Percentiles rank a stretch among this genome's conserved stretches.
Conservation (phyloP, 2,888 invertebrate species). For the Hyalella azteca region DNA sequence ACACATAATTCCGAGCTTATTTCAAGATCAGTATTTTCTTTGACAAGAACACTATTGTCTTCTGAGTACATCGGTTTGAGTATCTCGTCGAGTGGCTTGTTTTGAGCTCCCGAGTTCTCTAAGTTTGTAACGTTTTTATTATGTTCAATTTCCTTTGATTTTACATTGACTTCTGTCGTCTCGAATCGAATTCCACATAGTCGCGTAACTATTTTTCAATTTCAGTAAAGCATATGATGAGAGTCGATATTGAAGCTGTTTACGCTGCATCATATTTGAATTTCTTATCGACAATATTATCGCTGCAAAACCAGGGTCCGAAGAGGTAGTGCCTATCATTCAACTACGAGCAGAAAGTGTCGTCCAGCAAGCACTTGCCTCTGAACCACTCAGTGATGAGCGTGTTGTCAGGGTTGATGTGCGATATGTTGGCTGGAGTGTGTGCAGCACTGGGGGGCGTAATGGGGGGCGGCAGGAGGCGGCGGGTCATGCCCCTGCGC, state of each 20-base stretch:
- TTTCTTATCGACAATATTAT: background rate
- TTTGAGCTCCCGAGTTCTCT: too few species aligned
- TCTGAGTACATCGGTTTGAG: too few species aligned
- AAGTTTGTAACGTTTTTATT: too few species aligned
- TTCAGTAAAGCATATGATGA: background rate
- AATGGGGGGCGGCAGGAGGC: slow-evolving; percentile 76
- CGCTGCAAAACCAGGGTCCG: background rate
- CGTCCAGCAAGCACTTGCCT: slow-evolving; percentile 83
- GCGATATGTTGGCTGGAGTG: slow-evolving; percentile 62
- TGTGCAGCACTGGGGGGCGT: slow-evolving; percentile 52
- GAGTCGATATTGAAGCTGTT: background rate
- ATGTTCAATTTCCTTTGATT: too few species aligned
- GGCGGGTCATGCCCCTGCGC: slow-evolving; percentile 77
- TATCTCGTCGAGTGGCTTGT: too few species aligned
- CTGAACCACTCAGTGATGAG: slow-evolving; percentile 84
- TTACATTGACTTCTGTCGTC: background rate
- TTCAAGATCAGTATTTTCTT: too few species aligned
- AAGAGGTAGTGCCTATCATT: background rate
- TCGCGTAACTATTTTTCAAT: background rate
- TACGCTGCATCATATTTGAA: background rate
- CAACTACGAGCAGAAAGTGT: slow-evolving; percentile 61
- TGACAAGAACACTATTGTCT: too few species aligned
- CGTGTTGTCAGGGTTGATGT: slow-evolving; percentile 73
- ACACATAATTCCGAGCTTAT: too few species aligned
- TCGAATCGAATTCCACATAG: background rate